These are phyloP conservation scores for Drosophila sordidapex DNA, from an alignment of 2,888 invertebrate genomes.

Conservation along the genomic window DNA sequence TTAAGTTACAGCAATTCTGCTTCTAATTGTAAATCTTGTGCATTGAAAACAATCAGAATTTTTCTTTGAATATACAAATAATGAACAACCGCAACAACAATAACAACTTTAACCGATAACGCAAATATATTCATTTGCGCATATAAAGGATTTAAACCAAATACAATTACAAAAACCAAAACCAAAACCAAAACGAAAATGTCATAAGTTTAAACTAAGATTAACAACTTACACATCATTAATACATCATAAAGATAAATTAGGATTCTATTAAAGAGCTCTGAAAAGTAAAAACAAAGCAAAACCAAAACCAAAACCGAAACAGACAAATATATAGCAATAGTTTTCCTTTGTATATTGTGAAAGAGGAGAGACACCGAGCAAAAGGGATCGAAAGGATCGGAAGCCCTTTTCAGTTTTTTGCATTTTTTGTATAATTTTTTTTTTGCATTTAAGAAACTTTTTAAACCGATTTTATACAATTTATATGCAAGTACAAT, in stretches of 20 bases:
- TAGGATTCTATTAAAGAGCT: conserved; percentile 58
- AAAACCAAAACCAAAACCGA: conserved; percentile 27
- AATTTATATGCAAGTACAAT: conserved; percentile 52
- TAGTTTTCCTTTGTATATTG: conserved; percentile 52
- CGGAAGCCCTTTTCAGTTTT: conserved; percentile 29
- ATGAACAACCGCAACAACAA: conserved; percentile 39
- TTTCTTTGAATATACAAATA: conserved; percentile 81
- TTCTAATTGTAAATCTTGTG: conserved; percentile 85
- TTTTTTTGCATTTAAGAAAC: conserved; percentile 30
- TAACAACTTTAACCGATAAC: conserved; percentile 32
- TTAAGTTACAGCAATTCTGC: conserved; percentile 85
- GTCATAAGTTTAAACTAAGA: conserved; percentile 71
- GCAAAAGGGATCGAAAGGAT: conserved; percentile 41
- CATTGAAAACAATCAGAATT: conserved; percentile 85
- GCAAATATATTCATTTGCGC: conserved; percentile 25
- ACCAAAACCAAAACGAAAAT: conserved; percentile 46
- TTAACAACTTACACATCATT: conserved; percentile 48
- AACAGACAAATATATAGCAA: conserved; percentile 40
- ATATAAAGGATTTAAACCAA: conserved; percentile 27
- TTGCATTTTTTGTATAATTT: conserved; percentile 21
- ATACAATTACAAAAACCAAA: conserved; percentile 51
- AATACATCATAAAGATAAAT: conserved; percentile 40
- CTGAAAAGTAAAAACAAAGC: conserved; percentile 34
- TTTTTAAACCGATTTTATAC: conserved; percentile 58
- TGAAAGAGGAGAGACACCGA: conserved; percentile 24